These are phyloP conservation scores for Xenops minutus DNA, from an alignment of 2,797 vertebrate genomes.

Conservation along the genomic window DNA sequence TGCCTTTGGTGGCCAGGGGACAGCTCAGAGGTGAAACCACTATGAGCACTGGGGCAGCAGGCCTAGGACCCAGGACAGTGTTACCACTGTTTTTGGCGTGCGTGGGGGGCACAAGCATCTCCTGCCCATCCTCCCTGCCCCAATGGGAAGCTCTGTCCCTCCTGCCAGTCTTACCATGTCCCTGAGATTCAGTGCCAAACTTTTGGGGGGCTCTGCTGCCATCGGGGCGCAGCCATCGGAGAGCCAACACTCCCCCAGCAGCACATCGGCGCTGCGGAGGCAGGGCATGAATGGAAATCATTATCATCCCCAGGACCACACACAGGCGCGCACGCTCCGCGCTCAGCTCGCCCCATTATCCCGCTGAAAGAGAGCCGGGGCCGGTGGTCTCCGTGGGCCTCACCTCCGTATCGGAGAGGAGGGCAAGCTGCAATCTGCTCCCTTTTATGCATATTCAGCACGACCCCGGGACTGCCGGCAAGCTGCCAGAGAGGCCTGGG, in stretches of 20 bases:
- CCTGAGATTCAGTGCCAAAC: not conserved
- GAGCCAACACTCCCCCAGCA: not conserved
- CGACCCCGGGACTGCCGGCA: constrained; percentile 14
- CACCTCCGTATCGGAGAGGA: constrained; percentile 37
- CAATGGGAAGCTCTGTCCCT: not conserved
- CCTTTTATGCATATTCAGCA: constrained; percentile 58
- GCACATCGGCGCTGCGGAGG: not conserved
- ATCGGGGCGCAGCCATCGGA: fast-evolving
- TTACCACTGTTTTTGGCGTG: not conserved
- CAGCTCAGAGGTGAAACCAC: not conserved
- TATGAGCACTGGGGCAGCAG: not conserved
- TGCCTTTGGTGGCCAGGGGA: not conserved
- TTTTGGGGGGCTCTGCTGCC: not conserved
- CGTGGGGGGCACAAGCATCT: fast-evolving
- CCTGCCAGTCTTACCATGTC: not conserved
- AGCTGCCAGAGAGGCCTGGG: constrained; percentile 33
- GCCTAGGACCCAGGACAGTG: no score
- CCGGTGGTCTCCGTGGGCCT: constrained; percentile 11
- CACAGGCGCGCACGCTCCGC: constrained; percentile 20
- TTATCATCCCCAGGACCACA: constrained; percentile 54
- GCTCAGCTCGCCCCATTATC: constrained; percentile 51
- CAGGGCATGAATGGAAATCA: constrained; percentile 49
- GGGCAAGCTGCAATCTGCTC: constrained; percentile 46
- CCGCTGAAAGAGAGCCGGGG: constrained; percentile 39
- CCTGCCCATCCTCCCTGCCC: not conserved